phyloP scores from a whole-genome alignment of 2,888 invertebrate genomes.

The Melieria crassipennis region DNA sequence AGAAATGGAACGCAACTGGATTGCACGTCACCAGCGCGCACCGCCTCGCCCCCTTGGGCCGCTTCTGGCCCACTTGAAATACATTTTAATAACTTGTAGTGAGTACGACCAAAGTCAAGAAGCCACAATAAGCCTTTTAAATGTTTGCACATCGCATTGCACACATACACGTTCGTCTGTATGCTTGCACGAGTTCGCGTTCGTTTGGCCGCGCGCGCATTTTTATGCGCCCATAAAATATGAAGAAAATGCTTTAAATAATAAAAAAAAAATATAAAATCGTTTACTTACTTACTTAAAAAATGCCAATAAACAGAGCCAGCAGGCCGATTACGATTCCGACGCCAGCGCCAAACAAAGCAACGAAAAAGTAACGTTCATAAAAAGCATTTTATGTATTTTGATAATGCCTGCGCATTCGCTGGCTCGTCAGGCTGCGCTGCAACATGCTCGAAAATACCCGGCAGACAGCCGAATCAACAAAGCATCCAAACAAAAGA shows the following conservation, averaged over 20 bases:
- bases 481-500: too few species aligned
- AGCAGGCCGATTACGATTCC: too few species aligned
- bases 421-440: too few species aligned
- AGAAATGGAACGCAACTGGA: conserved; percentile 3
- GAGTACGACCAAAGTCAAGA: conserved; percentile 4
- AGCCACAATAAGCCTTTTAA: conserved; percentile 18
- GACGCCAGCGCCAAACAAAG: too few species aligned
- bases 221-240: conserved; percentile 29
- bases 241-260: conserved; percentile 25
- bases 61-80: neutral
- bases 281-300: too few species aligned
- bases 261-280: conserved; percentile 12
- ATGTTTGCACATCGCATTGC: neutral
- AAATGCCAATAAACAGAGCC: conserved; percentile 15
- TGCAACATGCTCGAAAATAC: too few species aligned
- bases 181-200: conserved; percentile 4
- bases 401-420: too few species aligned
- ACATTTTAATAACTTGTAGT: too few species aligned
- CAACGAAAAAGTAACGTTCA: too few species aligned
- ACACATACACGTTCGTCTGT: too few species aligned
- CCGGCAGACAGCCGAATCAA: too few species aligned
- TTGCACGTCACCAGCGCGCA: neutral
- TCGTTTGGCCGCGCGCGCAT: neutral
- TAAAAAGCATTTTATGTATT: too few species aligned
- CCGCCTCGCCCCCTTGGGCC: neutral